phyloP scores from a whole-genome alignment of 2,888 invertebrate genomes.

The Platycnemis pennipes region DNA sequence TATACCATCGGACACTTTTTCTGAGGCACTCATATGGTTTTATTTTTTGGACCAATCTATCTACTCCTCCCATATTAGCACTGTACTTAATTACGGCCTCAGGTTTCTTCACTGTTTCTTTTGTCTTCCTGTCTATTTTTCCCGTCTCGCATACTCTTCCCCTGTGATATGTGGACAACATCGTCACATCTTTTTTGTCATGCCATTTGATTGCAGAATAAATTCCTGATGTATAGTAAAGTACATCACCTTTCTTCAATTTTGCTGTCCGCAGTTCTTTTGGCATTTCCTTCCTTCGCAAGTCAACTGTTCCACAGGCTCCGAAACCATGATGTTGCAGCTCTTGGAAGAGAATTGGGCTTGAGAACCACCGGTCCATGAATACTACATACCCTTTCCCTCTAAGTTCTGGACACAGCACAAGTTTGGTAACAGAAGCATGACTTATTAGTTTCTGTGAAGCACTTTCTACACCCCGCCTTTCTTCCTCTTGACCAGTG shows the following conservation, averaged over 20 bases:
- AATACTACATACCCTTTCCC: neutral
- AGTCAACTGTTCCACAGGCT: neutral
- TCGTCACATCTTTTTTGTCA: neutral
- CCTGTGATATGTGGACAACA: neutral
- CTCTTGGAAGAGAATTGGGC: neutral
- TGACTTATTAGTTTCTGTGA: neutral
- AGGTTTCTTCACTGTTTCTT: constrained; percentile 75
- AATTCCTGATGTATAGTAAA: neutral
- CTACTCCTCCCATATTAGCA: neutral
- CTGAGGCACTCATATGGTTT: neutral
- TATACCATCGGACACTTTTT: neutral
- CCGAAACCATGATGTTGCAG: too few species aligned
- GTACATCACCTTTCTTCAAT: neutral
- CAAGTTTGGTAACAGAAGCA: too few species aligned
- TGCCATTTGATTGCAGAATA: neutral
- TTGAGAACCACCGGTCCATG: neutral
- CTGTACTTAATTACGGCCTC: constrained; percentile 72
- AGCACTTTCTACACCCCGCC: neutral
- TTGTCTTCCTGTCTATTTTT: too few species aligned
- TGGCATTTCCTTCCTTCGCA: neutral
- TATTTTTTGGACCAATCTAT: neutral
- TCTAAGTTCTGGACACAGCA: too few species aligned
- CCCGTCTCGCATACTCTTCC: too few species aligned
- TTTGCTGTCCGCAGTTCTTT: neutral
- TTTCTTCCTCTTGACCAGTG: neutral